Evolutionary conservation across 2,888 invertebrate genomes (phyloP).

Genomic region (Pyrrhosoma nymphula): DNA sequence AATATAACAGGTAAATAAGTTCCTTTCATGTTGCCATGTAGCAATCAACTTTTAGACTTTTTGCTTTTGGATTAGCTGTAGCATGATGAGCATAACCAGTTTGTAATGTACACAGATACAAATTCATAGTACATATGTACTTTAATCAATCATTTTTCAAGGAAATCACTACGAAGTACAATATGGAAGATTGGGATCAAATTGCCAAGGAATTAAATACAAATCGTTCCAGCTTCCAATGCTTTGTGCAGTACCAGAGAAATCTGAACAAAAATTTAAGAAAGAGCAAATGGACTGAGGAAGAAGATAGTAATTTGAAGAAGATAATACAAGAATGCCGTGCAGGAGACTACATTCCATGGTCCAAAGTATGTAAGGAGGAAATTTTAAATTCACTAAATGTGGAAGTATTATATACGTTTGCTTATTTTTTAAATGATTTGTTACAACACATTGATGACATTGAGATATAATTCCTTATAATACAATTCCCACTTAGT

Average conservation of each 20-base stretch:
- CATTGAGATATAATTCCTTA: too few relatives aligned
- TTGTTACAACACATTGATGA: too few relatives aligned
- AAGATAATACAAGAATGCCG: slow-evolving; percentile 75
- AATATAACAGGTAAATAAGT: too few relatives aligned
- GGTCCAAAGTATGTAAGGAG: slow-evolving; percentile 74
- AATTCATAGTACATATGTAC: too few relatives aligned
- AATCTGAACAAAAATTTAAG: slow-evolving; percentile 62
- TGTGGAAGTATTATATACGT: too few relatives aligned
- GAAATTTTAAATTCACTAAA: neutral
- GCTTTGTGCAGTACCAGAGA: slow-evolving; percentile 72
- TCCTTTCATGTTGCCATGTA: too few relatives aligned
- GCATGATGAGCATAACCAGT: too few relatives aligned
- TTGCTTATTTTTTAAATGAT: too few relatives aligned
- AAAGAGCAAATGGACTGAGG: slow-evolving; percentile 75
- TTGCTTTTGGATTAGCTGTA: too few relatives aligned
- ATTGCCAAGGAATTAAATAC: slow-evolving; percentile 71
- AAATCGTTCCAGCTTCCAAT: slow-evolving; percentile 72
- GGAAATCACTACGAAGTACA: slow-evolving; percentile 32
- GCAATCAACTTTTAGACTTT: too few relatives aligned
- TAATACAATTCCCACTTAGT: too few relatives aligned
- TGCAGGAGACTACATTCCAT: slow-evolving; percentile 75
- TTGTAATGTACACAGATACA: too few relatives aligned
- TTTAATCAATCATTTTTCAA: neutral
- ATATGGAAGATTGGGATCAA: slow-evolving; percentile 72
- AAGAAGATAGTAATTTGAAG: slow-evolving; percentile 77